These are phyloP conservation scores for Bos indicus DNA, from an alignment of 2,113 vertebrate genomes.

Conservation along the genomic window DNA sequence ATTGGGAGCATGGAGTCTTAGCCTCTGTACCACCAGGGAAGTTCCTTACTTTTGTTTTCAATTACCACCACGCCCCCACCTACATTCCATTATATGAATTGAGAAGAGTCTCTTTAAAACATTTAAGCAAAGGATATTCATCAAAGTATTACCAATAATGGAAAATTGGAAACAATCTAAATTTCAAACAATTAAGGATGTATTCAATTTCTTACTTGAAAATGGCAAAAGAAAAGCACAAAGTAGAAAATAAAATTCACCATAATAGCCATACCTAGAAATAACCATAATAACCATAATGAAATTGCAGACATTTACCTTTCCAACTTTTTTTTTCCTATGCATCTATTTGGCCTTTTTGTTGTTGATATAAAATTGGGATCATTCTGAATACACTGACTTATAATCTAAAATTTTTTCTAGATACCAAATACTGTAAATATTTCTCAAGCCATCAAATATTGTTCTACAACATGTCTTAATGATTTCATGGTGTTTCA, in stretches of 20 bases:
- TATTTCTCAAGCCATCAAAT: constrained; percentile 16
- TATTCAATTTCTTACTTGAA: background rate
- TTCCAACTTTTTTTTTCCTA: background rate
- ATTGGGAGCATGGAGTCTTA: background rate
- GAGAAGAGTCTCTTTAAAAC: background rate
- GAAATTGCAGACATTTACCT: background rate
- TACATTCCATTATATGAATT: background rate
- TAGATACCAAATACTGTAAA: background rate
- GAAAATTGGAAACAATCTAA: background rate
- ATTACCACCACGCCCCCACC: background rate
- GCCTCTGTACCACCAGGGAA: background rate
- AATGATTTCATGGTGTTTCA: constrained; percentile 56
- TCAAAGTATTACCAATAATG: background rate
- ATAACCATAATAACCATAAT: background rate
- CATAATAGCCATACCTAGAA: background rate
- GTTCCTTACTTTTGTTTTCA: background rate
- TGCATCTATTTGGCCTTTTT: background rate
- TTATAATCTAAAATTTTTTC: background rate
- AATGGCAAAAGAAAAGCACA: background rate
- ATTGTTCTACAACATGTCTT: background rate
- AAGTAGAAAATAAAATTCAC: background rate
- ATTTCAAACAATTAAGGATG: background rate
- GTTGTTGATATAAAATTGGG: background rate
- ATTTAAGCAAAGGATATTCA: background rate
- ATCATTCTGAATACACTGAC: background rate